These are phyloP conservation scores for Esox lucius DNA, from an alignment of 2,797 vertebrate species.

Conservation along the genomic window DNA sequence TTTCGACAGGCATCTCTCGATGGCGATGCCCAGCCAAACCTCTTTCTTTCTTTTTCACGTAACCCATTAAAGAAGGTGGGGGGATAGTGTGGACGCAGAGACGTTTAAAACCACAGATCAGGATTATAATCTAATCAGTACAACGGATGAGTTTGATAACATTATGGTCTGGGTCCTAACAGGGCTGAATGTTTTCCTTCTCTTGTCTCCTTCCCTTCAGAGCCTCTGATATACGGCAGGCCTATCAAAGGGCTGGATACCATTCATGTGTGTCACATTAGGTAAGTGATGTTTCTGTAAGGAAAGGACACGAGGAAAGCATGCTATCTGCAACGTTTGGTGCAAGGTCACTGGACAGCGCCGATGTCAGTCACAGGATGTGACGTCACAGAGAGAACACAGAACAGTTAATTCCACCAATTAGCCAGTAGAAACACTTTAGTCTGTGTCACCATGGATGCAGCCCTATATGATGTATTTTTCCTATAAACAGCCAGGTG, in stretches of 20 bases:
- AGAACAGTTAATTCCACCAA: slow-evolving; percentile 22
- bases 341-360: slow-evolving; percentile 17
- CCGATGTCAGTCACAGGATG: slow-evolving; percentile 17
- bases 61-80: slow-evolving; percentile 8
- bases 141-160: slow-evolving; percentile 40
- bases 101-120: slow-evolving; percentile 19
- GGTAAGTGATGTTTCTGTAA: slow-evolving; percentile 1
- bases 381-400: slow-evolving; percentile 39
- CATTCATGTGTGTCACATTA: background rate
- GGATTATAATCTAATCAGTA: slow-evolving; percentile 45
- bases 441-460: background rate
- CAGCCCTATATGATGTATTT: too few species aligned
- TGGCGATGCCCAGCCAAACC: slow-evolving; percentile 78
- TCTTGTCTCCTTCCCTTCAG: background rate
- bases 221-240: slow-evolving; percentile 4
- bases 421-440: background rate
- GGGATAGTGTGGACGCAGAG: slow-evolving; percentile 24
- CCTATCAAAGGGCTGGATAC: background rate
- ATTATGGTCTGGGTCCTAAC: slow-evolving; percentile 27
- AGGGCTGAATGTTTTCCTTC: slow-evolving; percentile 48
- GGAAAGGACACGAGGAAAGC: slow-evolving; percentile 11
- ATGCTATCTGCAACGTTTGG: slow-evolving; percentile 47
- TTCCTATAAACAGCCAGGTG: too few species aligned
- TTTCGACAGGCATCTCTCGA: slow-evolving; percentile 70
- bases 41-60: slow-evolving; percentile 75